Evolutionary conservation across 1,140 invertebrate species (phyloP).

Genomic region (Rhopalosiphum padi): DNA sequence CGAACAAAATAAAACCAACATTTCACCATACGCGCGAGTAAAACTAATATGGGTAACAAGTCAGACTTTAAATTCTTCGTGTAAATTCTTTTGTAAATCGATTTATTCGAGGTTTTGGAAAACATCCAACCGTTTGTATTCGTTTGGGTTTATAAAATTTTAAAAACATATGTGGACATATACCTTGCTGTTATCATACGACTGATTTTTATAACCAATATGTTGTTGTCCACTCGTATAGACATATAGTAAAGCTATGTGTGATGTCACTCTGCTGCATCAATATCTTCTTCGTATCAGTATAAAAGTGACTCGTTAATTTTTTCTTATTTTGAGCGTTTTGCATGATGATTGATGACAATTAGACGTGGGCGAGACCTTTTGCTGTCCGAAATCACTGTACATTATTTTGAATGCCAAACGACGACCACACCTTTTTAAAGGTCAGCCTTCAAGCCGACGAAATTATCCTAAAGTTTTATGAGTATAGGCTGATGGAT

Average conservation of each 20-base stretch:
- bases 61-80: background rate
- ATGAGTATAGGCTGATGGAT: background rate
- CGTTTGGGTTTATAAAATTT: background rate
- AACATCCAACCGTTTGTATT: background rate
- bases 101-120: conserved; percentile 1
- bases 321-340: conserved; percentile 15
- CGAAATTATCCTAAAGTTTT: conserved; percentile 34
- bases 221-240: background rate
- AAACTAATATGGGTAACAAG: background rate
- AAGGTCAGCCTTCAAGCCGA: conserved; percentile 20
- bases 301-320: background rate
- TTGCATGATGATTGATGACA: conserved; percentile 16
- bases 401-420: conserved; percentile 46
- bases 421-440: conserved; percentile 54
- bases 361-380: conserved; percentile 51
- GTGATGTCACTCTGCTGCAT: background rate
- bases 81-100: background rate
- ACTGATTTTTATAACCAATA: background rate
- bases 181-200: background rate
- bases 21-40: background rate
- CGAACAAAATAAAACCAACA: conserved; percentile 22
- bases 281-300: background rate
- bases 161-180: background rate
- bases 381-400: conserved; percentile 17
- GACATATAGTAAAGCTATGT: background rate